Conservation (phyloP, 2,797 vertebrate genomes). For the Sciurus carolinensis region DNA sequence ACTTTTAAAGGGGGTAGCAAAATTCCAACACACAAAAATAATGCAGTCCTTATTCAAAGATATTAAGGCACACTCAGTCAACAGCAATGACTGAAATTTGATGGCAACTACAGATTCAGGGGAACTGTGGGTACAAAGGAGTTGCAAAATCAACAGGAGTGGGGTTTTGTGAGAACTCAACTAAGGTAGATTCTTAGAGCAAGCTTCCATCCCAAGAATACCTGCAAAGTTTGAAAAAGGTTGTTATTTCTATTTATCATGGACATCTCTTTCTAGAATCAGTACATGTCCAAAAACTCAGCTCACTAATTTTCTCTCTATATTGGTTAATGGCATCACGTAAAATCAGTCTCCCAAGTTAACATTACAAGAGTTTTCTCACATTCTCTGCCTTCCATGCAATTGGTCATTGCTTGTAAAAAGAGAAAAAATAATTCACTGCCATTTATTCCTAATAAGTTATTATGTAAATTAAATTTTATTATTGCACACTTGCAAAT, state of each 20-base stretch:
- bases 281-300: background rate
- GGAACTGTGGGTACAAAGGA: background rate
- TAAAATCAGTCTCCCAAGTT: background rate
- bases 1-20: background rate
- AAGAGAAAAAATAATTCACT: background rate
- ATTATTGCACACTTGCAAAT: background rate
- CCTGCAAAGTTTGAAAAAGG: background rate
- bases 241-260: background rate
- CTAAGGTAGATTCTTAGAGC: background rate
- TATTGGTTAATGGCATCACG: background rate
- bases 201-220: background rate
- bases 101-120: background rate
- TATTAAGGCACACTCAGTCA: background rate
- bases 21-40: background rate
- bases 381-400: background rate
- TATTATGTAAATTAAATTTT: constrained; percentile 32
- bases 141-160: background rate
- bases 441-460: background rate
- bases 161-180: background rate
- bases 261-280: background rate
- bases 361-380: background rate
- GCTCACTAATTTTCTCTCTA: background rate
- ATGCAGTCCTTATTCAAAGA: background rate
- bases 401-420: background rate
- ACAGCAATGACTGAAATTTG: background rate